Evolutionary conservation across 2,888 invertebrate genomes (phyloP).

Genomic region (Smittia sp.): DNA sequence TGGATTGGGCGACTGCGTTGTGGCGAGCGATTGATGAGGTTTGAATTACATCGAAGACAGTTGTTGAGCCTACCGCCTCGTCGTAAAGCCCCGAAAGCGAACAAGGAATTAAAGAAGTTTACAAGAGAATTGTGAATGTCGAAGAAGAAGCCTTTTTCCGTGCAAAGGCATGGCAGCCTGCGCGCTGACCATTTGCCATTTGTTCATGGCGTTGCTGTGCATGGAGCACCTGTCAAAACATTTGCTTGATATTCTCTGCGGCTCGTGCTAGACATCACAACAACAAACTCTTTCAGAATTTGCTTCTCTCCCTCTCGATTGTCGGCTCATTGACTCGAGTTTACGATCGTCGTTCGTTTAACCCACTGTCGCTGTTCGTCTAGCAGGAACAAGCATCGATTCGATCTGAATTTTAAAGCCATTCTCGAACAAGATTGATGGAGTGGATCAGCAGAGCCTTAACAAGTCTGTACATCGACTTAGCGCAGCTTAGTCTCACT

Average conservation of each 20-base stretch:
- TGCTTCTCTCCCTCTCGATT: background rate
- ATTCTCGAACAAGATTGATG: too few species aligned
- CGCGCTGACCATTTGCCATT: constrained; percentile 20
- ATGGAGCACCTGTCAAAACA: constrained; percentile 41
- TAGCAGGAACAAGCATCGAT: background rate
- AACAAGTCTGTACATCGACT: too few species aligned
- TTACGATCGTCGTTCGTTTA: constrained; percentile 8
- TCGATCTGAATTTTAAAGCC: background rate
- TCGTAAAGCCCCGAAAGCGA: background rate
- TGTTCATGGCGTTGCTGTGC: background rate
- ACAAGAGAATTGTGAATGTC: background rate
- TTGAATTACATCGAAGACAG: background rate
- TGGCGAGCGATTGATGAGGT: background rate
- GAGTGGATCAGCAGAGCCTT: too few species aligned
- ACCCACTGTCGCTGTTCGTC: background rate
- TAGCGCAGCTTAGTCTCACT: too few species aligned
- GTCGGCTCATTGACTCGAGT: constrained; percentile 15
- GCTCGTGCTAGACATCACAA: constrained; percentile 15
- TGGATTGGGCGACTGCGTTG: background rate
- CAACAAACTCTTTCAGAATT: background rate
- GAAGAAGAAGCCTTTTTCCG: constrained; percentile 9
- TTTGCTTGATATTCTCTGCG: constrained; percentile 39
- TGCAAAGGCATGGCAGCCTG: background rate
- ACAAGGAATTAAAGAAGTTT: background rate
- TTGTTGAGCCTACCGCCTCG: background rate